A percentile compares a stretch with the other conserved stretches of the same genome.
phyloP scores from a whole-genome alignment of 37 sponge, comb jelly and placozoan genomes.

The Halichondria panicea region DNA sequence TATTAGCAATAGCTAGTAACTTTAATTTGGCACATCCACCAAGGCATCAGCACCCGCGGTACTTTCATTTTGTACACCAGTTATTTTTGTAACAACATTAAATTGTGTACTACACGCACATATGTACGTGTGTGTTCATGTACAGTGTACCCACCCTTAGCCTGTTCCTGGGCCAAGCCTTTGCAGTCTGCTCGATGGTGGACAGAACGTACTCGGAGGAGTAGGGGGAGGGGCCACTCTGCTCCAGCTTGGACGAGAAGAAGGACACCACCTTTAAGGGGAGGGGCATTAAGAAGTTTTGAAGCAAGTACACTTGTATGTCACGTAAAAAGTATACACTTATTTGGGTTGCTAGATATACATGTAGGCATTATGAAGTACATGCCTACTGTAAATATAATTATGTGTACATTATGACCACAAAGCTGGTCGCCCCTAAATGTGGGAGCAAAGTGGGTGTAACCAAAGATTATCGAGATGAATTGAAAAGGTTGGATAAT shows the following conservation, averaged over 20 bases:
- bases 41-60: too few species aligned
- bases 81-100: too few species aligned
- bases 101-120: too few species aligned
- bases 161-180: slow-evolving; percentile 84
- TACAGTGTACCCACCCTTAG: slow-evolving; percentile 62
- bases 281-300: background rate
- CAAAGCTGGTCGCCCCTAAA: background rate
- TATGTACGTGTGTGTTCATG: too few species aligned
- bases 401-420: too few species aligned
- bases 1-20: too few species aligned
- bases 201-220: slow-evolving; percentile 76
- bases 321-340: slow-evolving; percentile 19
- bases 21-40: too few species aligned
- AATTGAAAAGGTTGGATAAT: background rate
- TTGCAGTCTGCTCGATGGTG: slow-evolving; percentile 67
- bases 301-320: background rate
- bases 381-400: too few species aligned
- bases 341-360: too few species aligned
- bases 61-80: too few species aligned
- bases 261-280: slow-evolving; percentile 72
- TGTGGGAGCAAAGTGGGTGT: background rate
- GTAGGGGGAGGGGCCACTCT: slow-evolving; percentile 61
- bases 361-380: too few species aligned
- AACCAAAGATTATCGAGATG: background rate
- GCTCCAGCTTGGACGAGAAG: slow-evolving; percentile 72